Percentiles rank a stretch among this genome's conserved stretches.
phyloP scores from a whole-genome alignment of 2,113 vertebrate species.

The Ceratotherium simum region DNA sequence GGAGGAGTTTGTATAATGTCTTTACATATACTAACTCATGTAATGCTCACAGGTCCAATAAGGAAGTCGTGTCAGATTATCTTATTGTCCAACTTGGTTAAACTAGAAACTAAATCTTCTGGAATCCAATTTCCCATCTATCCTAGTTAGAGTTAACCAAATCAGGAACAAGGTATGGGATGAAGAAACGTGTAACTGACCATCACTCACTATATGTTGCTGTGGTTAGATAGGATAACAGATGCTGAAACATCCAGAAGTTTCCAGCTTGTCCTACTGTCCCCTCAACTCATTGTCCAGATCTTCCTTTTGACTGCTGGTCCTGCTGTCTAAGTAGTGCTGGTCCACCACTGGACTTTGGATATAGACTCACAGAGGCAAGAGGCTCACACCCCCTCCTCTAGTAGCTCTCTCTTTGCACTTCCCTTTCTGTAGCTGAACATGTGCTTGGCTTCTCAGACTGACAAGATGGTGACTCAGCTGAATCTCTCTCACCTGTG shows the following conservation, averaged over 20 bases:
- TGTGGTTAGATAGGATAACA: neutral
- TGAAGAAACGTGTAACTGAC: neutral
- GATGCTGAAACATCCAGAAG: neutral
- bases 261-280: neutral
- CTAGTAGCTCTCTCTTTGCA: neutral
- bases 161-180: neutral
- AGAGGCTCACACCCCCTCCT: fast-evolving
- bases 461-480: neutral
- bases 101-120: neutral
- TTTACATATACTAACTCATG: neutral
- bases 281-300: neutral
- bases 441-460: neutral
- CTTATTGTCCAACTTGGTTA: neutral
- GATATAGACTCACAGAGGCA: neutral
- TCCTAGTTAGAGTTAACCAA: neutral
- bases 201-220: neutral
- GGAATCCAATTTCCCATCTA: neutral
- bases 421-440: neutral
- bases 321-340: neutral
- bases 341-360: neutral
- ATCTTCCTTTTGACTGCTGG: neutral
- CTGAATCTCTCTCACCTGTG: neutral
- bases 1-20: neutral
- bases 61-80: neutral
- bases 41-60: neutral